Base-by-base conservation (phyloP, 2,888 invertebrate species). In the Salpingus planirostris region DNA sequence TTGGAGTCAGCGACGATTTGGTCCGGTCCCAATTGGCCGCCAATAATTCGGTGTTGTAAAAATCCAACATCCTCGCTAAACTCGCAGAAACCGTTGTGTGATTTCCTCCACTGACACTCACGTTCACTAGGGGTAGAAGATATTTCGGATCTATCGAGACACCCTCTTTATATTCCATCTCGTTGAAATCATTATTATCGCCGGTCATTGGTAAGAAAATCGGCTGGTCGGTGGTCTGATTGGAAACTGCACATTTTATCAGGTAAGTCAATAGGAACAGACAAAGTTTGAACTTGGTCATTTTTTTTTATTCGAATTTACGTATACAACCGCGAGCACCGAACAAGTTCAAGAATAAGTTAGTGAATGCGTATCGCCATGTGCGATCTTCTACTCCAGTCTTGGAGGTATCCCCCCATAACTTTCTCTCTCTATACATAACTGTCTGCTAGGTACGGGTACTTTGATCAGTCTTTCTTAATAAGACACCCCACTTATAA, bases 41-140 rank as follows among this genome's bases (percentile, higher is more conserved):
- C 44, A 76, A 53, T 12, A 70, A 62, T 39, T 73, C 70, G 1
- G 71, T 69, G 41, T 74, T 74, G 43, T 73, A 71, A 45, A 76
- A 65, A 40, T 74, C 62, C 52, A 76, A 54, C 60, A 71, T 67
- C 27, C 65, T 65, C 46, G 74, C 70, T 25, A 74, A 67, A 49
- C 54, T 55, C 3, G 48, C 47, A 15, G 43, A 42, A 27, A 49
- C 50, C 8, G 27, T 11, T 2, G 46, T 40, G 29, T 37, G 31
- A 29, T 48, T 38, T 11, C 43, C 40, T 33, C 39, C 51, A 42
- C 47, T 46, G 11, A 36, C 55, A 50, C 53, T 50, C 15, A 49
- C 35, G 39, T 54, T 46, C 27, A 55, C 49, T 10, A 42, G 38
- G 15, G 55, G 52, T 31, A 55, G 33, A 8, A 42, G 43, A 37